phyloP scores from a whole-genome alignment of 2,113 vertebrate species.

The Echinops telfairi region DNA sequence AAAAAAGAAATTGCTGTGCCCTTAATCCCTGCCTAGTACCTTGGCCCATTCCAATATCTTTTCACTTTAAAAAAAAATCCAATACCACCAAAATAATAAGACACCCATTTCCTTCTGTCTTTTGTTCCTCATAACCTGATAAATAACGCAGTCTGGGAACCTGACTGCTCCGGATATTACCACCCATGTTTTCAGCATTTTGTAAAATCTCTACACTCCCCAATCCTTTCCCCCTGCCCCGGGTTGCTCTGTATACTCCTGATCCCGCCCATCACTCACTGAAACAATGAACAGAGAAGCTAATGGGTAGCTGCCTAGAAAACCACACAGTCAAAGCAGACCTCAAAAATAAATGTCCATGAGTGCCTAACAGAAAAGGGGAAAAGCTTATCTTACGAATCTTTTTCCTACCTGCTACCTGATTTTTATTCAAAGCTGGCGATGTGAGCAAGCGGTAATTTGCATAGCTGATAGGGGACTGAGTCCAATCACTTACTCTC shows the following conservation, averaged over 20 bases:
- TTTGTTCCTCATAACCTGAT: slow-evolving; percentile 44
- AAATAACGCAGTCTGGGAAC: slow-evolving; percentile 49
- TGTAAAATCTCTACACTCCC: slow-evolving; percentile 35
- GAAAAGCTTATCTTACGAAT: slow-evolving; percentile 56
- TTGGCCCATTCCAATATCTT: slow-evolving; percentile 44
- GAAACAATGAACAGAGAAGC: slow-evolving; percentile 58
- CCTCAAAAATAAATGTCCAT: slow-evolving; percentile 67
- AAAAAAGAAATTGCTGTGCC: not conserved
- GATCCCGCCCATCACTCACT: slow-evolving; percentile 47
- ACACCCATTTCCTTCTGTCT: slow-evolving; percentile 56
- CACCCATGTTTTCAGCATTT: slow-evolving; percentile 46
- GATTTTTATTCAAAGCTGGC: slow-evolving; percentile 69
- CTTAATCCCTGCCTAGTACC: slow-evolving; percentile 31
- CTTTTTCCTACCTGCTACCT: slow-evolving; percentile 66
- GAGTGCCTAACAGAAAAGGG: slow-evolving; percentile 63
- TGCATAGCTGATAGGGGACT: slow-evolving; percentile 69
- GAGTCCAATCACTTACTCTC: slow-evolving; percentile 60
- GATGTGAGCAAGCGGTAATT: slow-evolving; percentile 65
- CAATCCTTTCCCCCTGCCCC: not conserved
- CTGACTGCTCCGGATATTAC: slow-evolving; percentile 20
- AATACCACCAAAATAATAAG: slow-evolving; percentile 47
- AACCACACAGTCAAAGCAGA: slow-evolving; percentile 59
- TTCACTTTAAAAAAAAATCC: not conserved
- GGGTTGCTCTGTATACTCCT: slow-evolving; percentile 3
- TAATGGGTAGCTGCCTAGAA: slow-evolving; percentile 53